Evolutionary conservation across 2,113 vertebrate species (phyloP).

Genomic region (Aldabrachelys gigantea): DNA sequence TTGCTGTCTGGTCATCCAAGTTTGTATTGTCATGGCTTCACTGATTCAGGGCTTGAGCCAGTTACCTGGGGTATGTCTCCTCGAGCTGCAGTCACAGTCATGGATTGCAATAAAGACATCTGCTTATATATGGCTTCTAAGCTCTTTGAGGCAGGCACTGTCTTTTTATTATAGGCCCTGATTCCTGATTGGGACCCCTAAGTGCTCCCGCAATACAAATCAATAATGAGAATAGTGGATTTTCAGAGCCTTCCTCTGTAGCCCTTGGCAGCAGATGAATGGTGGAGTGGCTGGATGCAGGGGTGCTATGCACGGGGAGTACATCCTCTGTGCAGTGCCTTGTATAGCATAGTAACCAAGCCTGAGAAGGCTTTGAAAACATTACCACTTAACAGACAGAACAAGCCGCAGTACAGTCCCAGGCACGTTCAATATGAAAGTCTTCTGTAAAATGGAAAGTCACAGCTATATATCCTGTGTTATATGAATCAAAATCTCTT

Average conservation of each 20-base stretch:
- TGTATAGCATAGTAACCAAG: neutral
- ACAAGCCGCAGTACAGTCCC: neutral
- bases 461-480: neutral
- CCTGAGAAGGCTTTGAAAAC: neutral
- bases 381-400: neutral
- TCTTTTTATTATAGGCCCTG: neutral
- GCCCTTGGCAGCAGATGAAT: neutral
- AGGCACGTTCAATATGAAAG: neutral
- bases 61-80: too few species aligned
- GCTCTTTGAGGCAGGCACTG: neutral
- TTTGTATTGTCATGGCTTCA: too few species aligned
- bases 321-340: neutral
- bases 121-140: neutral
- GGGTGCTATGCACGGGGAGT: neutral
- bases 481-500: neutral
- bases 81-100: neutral
- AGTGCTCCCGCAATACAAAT: neutral
- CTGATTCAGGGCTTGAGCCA: too few species aligned
- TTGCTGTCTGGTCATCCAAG: too few species aligned
- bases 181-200: neutral
- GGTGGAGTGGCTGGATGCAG: neutral
- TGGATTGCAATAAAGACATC: neutral
- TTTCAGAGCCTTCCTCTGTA: neutral
- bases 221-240: neutral
- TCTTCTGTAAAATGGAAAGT: neutral